Base-by-base conservation (phyloP, 2,113 vertebrate species). In the Setophaga petechia region DNA sequence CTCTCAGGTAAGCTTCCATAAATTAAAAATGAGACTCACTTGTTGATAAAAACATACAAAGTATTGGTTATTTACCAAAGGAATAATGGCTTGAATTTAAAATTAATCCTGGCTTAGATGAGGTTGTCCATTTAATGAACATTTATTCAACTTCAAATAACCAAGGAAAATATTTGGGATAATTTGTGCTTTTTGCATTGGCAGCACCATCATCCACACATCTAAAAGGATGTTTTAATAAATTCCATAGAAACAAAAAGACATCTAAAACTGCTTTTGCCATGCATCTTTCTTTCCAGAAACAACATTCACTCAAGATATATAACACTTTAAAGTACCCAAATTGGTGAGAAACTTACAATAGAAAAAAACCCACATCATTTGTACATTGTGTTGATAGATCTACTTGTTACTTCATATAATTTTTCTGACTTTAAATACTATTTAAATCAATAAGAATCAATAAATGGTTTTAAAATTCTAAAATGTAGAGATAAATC, bases 1-100 rank as follows among this genome's bases (percentile, higher is more conserved):
- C 57, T 76, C 75, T n/a, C 51, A 95, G 44, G 85, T 85, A 84
- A 91, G 75, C 59, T 59, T 37, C 41, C 62, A 88, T 86, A 94
- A 96, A 95, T 86, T 87, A 92, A 83, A 95, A 91, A 93, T 88
- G 69, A 86, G 55, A 35, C 54, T 83, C 63, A 58, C 82, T 89
- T 62, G 51, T 87, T 93, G 67, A 68, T 58, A 84, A 91, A 57
- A 90, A 35, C 9, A 41, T 68, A 43, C 5, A 23, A 30, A 7
- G 6, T 90, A 71, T 25, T 59, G 65, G 31, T 88, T 78, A 61
- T 12, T 58, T 37, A 76, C 6, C 37, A 84, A 55, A 52, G 58
- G 18, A 78, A 72, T 78, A 87, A 84, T 58, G 49, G 39, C 76
- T 72, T 75, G 30, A 85, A 96, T 63, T 74, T 63, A 82, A 94